Evolutionary conservation across 2,797 vertebrate species (phyloP), one percentile per base, ranked within the genome.

Genomic region (Dicrostonyx torquatus): DNA sequence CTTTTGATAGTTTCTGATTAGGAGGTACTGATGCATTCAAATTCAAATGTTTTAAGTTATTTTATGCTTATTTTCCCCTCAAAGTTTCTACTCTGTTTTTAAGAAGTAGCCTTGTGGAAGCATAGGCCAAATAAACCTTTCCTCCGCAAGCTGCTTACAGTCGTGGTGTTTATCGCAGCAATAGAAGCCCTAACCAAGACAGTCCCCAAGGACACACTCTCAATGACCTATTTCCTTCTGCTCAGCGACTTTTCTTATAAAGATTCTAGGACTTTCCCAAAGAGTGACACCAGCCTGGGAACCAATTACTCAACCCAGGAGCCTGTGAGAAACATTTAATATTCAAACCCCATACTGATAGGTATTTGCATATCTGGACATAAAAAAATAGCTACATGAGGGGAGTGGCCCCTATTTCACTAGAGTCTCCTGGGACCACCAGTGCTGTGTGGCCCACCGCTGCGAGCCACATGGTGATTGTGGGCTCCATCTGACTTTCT

Each of bases 21-120:
- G 24, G 34, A 91, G 92, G 66, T 22, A 92, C 29, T 5, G 24
- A 90, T 50, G 26, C 31, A 64, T 50, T 80, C 86, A 94, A 87
- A 70, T 62, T 90, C 43, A 97, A 91, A 62, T 72, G 26, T 82
- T 89, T 89, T 66, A 94, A 89, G 34, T n/a, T 45, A 78, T 79
- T 90, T 93, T 60, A 62, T 89, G 91, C 78, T 88, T 76, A 84
- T 11, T 88, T 90, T 53, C 6, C 24, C 29, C 17, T 77, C 40
- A 77, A 78, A 66, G 37, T 91, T 87, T 84, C 76, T 72, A 48
- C 12, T 76, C 6, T 94, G 34, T 96, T 93, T 91, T 87, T 62
- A 78, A n/a, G 8, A 88, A 66, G 82, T 37, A 89, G 34, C 58
- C 75, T 4, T 83, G 22, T 85, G 58, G 13, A 64, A 83, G 5